Evolutionary conservation across 2,888 invertebrate genomes (phyloP), one percentile per base, ranked within the genome.

Genomic region (Tenthredo amoena): DNA sequence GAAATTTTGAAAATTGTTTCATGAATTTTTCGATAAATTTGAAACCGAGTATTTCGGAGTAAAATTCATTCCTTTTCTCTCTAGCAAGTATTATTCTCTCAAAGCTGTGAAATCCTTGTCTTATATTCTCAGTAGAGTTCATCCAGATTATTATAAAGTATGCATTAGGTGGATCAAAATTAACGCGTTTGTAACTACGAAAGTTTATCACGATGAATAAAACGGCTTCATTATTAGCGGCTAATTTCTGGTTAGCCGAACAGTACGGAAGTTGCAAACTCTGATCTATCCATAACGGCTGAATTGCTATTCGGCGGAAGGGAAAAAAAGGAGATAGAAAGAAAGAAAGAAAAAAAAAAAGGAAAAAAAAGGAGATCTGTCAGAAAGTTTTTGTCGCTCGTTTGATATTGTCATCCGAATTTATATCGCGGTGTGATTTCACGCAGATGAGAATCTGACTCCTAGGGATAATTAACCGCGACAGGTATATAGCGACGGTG

Each of bases 121-220:
- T 68, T 2, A 68, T 68, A 68, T 68, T 68, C 34, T 68, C 18
- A 34, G 34, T 68, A 34, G 68, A 34, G 1, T 34, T 68, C 3
- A 68, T 68, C 15, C 34, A 18, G 34, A 68, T 68, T 68, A 68
- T 34, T 68, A 68, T 68, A 34, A 34, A 68, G 34, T 68, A 68
- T 68, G 34, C 12, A 68, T 68, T 34, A 6, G 15, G 34, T 15
- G 68, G 15, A 68, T 68, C 12, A 68, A 68, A 68, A 68, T 68
- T 31, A 68, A 68, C 68, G 34, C 31, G 34, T 34, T 68, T 68
- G 18, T 68, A 68, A 31, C 18, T 68, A 68, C 3, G 68, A 34
- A 68, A 68, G 68, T 68, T 68, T 34, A 4, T 68, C 15, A 26
- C 7, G 18, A 68, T 68, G 68, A 68, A 68, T 68, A 68, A 68